These are phyloP conservation scores for Apaloderma vittatum DNA, from an alignment of 2,113 vertebrate species.

Conservation along the genomic window DNA sequence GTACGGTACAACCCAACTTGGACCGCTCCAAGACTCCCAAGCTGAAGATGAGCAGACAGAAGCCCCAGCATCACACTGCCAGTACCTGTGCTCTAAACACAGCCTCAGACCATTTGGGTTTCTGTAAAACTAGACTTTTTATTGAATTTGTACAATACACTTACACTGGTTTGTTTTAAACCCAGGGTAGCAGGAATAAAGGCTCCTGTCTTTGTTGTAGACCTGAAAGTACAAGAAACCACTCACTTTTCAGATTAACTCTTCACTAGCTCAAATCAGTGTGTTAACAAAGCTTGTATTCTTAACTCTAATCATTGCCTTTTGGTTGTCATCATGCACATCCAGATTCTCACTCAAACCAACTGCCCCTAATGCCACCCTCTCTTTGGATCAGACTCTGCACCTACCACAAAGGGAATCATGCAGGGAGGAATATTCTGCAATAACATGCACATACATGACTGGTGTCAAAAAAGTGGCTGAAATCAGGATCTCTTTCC, in stretches of 20 bases:
- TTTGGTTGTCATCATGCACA: not conserved
- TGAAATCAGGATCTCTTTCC: conserved; percentile 1
- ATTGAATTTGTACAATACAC: not conserved
- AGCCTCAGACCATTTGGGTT: not conserved
- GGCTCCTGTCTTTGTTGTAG: not conserved
- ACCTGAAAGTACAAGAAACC: not conserved
- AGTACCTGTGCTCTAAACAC: not conserved
- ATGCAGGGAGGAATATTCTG: not conserved
- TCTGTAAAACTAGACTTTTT: conserved; percentile 2
- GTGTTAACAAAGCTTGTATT: not conserved
- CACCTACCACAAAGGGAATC: not conserved
- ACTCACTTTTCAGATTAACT: not conserved
- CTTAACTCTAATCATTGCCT: not conserved
- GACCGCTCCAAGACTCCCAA: not conserved
- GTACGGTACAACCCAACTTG: not conserved
- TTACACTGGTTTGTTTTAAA: not conserved
- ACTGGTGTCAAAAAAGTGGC: not conserved
- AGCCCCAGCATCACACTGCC: not conserved
- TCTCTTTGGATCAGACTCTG: not conserved
- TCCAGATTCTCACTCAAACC: not conserved
- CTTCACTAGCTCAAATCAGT: not conserved
- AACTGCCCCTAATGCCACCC: not conserved
- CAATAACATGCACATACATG: not conserved
- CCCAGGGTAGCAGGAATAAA: not conserved
- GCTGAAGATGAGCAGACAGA: not conserved